Evolutionary conservation across 2,888 invertebrate genomes (phyloP).

Genomic region (Eupithecia dodoneata): DNA sequence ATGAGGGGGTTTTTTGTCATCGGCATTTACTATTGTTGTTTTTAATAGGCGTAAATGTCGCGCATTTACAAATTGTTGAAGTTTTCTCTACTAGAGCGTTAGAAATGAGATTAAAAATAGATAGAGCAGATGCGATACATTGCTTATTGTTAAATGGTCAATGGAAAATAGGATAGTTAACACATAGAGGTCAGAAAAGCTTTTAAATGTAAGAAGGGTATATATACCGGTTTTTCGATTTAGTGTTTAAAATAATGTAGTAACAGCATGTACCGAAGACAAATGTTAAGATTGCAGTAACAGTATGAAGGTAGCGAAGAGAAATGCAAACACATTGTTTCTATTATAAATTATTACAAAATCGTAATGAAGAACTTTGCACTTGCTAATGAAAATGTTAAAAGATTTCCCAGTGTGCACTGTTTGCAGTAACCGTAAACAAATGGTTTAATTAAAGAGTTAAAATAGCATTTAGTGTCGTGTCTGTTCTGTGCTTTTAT

Average conservation of each 20-base stretch:
- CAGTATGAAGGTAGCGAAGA: no score
- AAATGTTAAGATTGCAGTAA: no score
- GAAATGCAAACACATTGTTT: no score
- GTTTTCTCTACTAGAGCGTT: conserved; percentile 45
- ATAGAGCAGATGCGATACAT: conserved; percentile 45
- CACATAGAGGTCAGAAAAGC: neutral
- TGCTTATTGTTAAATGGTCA: neutral
- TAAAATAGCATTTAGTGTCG: conserved; percentile 41
- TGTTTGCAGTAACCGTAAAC: neutral
- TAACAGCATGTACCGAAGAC: neutral
- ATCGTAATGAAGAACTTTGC: no score
- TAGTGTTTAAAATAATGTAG: neutral
- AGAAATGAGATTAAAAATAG: conserved; percentile 43
- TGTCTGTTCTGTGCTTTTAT: conserved; percentile 49
- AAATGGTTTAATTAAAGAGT: neutral
- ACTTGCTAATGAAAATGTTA: neutral
- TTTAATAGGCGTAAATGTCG: conserved; percentile 30
- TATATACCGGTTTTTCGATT: neutral
- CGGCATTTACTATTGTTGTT: conserved; percentile 46
- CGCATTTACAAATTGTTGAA: conserved; percentile 52
- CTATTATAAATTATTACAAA: no score
- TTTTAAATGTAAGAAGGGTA: neutral
- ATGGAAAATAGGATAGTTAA: neutral
- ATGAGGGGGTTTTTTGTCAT: conserved; percentile 27
- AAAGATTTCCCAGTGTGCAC: neutral